Evolutionary conservation across 2,888 invertebrate species (phyloP), one percentile per base, ranked within the genome.

Genomic region (Entomobrya proxima): DNA sequence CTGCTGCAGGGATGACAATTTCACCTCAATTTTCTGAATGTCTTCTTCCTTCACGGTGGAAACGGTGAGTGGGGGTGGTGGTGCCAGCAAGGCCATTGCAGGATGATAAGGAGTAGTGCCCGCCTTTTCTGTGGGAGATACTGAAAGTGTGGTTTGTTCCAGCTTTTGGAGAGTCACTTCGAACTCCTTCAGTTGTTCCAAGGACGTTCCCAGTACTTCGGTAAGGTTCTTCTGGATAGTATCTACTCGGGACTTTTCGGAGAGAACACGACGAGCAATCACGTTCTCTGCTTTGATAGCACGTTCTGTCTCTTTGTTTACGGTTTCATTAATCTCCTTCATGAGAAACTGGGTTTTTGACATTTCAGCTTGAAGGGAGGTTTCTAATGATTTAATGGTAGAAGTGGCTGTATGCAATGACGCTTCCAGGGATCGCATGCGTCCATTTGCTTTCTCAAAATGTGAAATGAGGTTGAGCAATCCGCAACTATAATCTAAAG

Each of bases 211-310:
- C 2, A 85, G 7, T 2, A 74, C 4, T 7, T 85, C 85, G 0
- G 78, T 85, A 2, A 85, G 24, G n/a, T 85, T 85, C 74, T 85
- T 85, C 50, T 78, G 78, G 6, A 85, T 35, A 6, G 15, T 18
- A 47, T 85, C 85, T n/a, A 85, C 85, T 13, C 78, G 78, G 7
- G 78, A 18, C 30, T 78, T 85, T 50, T 85, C 85, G 0, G 78
- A 58, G 15, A 78, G 78, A 7, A 84, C 84, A 15, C 84, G 69
- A 24, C 78, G 44, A 6, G 78, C 84, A 50, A 84, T 84, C 13
- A 84, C 84, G 50, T 84, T 78, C 27, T 84, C 84, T 13, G 84
- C 84, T n/a, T 84, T 78, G 72, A 78, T 74, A 15, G 84, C 84
- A 24, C 84, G 40, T 7, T 84, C 84, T n/a, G 40, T 84, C 37